Percentiles rank a stretch among this genome's conserved stretches.
Conservation (phyloP, 2,888 invertebrate species). For the Eristalinus sepulchralis region DNA sequence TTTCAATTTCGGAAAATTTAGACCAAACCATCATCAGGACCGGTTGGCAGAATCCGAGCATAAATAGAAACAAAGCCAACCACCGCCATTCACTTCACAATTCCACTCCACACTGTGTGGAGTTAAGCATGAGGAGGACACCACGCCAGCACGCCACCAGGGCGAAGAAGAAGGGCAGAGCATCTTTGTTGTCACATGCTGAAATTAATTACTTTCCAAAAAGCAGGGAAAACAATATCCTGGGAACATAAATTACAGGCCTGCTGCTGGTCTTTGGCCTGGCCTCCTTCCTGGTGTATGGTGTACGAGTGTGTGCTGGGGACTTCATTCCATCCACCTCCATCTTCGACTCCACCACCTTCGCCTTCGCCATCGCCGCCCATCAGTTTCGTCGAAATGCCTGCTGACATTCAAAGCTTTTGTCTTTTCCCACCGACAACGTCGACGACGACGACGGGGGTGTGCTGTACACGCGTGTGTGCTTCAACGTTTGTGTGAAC, state of each 20-base stretch:
- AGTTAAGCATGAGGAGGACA: background rate
- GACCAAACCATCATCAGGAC: conserved; percentile 29
- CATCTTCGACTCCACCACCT: conserved; percentile 13
- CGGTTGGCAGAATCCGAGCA: conserved; percentile 19
- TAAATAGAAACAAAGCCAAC: conserved; percentile 69
- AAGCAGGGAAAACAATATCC: conserved; percentile 74
- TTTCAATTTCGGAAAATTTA: conserved; percentile 62
- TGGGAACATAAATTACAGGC: conserved; percentile 73
- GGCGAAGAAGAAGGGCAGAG: conserved; percentile 59
- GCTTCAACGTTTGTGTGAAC: background rate
- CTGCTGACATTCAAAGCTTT: conserved; percentile 57
- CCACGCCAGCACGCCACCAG: background rate
- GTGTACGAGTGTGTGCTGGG: conserved; percentile 34
- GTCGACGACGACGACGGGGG: conserved; percentile 4
- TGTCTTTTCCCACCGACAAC: conserved; percentile 58
- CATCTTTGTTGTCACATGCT: conserved; percentile 73
- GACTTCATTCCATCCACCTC: conserved; percentile 9
- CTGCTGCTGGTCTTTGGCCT: conserved; percentile 69
- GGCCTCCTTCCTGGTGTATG: conserved; percentile 2
- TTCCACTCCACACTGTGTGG: conserved; percentile 20
- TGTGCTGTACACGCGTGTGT: background rate
- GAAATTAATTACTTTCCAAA: conserved; percentile 74
- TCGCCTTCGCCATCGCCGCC: conserved; percentile 42
- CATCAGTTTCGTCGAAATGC: conserved; percentile 40
- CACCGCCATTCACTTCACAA: conserved; percentile 42